These are phyloP conservation scores for Vimba vimba DNA, from an alignment of 2,113 vertebrate species.

Conservation along the genomic window DNA sequence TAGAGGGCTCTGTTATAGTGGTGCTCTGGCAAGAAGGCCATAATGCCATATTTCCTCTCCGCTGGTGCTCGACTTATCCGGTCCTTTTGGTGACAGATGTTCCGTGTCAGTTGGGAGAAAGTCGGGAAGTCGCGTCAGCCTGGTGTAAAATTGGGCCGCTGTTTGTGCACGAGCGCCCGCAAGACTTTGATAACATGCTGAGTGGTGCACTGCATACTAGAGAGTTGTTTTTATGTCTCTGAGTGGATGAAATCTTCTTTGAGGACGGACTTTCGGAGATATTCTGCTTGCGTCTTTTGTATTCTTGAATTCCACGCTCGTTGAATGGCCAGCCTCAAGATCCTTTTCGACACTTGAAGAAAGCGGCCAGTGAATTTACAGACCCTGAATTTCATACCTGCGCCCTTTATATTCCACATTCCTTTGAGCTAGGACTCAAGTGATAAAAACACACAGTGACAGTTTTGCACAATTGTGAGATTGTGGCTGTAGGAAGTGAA, in stretches of 20 bases:
- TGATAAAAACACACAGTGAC: constrained; percentile 7
- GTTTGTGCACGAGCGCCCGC: constrained; percentile 28
- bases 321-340: constrained; percentile 2
- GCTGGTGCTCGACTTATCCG: constrained; percentile 54
- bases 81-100: constrained; percentile 54
- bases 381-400: not conserved
- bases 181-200: constrained; percentile 58
- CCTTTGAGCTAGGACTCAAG: not conserved
- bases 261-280: not conserved
- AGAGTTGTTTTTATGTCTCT: constrained; percentile 19
- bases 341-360: constrained; percentile 25
- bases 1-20: constrained; percentile 22
- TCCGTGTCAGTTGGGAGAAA: constrained; percentile 56
- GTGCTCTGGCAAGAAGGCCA: constrained; percentile 11
- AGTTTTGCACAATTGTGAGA: constrained; percentile 33
- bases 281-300: not conserved
- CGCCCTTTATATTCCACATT: not conserved
- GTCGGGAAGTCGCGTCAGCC: constrained; percentile 41
- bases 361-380: constrained; percentile 11
- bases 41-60: constrained; percentile 40
- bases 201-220: constrained; percentile 64
- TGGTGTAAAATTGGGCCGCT: constrained; percentile 54
- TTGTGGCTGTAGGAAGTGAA: not conserved
- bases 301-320: not conserved
- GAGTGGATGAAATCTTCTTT: not conserved